phyloP scores from a whole-genome alignment of 1,140 invertebrate species.

The Hyphantria cunea region DNA sequence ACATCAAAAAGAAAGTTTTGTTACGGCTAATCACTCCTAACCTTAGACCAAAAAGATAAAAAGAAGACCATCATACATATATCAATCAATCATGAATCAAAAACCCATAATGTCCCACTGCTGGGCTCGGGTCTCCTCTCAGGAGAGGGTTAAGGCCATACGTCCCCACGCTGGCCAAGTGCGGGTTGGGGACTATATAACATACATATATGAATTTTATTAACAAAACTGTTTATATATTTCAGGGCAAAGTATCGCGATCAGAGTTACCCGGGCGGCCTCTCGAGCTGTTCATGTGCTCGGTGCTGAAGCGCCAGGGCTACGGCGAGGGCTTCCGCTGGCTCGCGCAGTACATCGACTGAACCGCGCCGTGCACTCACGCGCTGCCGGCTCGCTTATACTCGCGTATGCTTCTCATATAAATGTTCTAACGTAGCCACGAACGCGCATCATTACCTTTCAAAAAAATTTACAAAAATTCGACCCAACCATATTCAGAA shows the following conservation, averaged over 20 bases:
- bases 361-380: constrained; percentile 70
- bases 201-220: not conserved
- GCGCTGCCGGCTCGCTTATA: constrained; percentile 27
- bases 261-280: constrained; percentile 96
- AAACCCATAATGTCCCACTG: no score
- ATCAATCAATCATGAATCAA: no score
- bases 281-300: constrained; percentile 99
- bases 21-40: no score
- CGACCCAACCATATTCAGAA: no score
- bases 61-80: no score
- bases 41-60: no score
- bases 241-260: constrained; percentile 94
- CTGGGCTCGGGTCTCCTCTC: no score
- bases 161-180: no score
- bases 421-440: constrained; percentile 22
- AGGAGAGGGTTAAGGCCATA: no score
- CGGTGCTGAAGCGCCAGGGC: constrained; percentile 98
- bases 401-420: constrained; percentile 42
- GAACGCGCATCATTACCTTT: not conserved
- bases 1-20: no score
- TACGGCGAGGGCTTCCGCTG: constrained; percentile 99
- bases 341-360: constrained; percentile 99
- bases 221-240: constrained; percentile 13
- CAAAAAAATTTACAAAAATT: no score
- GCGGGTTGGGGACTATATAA: no score